Evolutionary conservation across 2,113 vertebrate species (phyloP).

Genomic region (Elephas maximus): DNA sequence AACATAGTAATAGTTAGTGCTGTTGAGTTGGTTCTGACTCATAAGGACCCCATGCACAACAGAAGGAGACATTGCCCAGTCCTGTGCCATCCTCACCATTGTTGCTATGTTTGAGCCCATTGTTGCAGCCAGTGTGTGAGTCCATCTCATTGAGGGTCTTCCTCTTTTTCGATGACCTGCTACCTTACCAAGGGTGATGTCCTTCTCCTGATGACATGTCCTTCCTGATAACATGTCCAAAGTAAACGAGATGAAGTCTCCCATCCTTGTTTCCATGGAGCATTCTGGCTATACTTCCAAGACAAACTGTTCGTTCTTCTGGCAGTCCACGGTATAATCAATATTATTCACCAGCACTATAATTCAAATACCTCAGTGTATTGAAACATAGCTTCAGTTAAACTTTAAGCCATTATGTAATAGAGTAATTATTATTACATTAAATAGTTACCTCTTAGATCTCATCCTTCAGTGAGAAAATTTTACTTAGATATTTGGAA

Average conservation of each 20-base stretch:
- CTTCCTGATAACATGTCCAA: background rate
- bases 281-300: background rate
- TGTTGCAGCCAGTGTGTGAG: no score
- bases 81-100: background rate
- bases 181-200: no score
- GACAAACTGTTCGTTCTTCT: background rate
- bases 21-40: background rate
- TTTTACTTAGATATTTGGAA: background rate
- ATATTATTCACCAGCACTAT: background rate
- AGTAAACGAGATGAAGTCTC: background rate
- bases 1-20: background rate
- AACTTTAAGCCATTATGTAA: background rate
- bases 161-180: no score
- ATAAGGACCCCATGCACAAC: background rate
- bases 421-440: background rate
- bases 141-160: no score
- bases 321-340: background rate
- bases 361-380: background rate
- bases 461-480: background rate
- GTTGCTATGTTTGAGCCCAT: no score
- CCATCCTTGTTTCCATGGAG: no score
- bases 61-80: background rate
- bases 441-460: background rate
- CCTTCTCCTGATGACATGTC: no score
- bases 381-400: constrained; percentile 34